phyloP scores from a whole-genome alignment of 53 echinoderm and acorn worm genomes.

The Arbacia lixula region DNA sequence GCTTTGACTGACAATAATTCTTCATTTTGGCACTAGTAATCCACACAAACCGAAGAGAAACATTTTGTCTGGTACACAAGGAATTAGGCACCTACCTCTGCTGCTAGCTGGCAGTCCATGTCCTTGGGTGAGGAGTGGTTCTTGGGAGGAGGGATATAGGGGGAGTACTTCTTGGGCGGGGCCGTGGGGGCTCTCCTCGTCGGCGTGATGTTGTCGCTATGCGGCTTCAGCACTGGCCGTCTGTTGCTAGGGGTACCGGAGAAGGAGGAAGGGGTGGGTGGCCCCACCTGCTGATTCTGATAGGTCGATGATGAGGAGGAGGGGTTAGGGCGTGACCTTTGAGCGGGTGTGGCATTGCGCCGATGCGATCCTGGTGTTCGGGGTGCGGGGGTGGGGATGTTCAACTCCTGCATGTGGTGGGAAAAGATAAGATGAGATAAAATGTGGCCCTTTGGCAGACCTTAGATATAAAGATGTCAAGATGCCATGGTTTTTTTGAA shows the following conservation, averaged over 20 bases:
- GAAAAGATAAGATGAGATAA: too few relatives aligned
- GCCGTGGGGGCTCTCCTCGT: slow-evolving; percentile 39
- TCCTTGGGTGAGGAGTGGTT: slow-evolving; percentile 52
- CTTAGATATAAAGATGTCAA: too few relatives aligned
- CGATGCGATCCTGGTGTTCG: slow-evolving; percentile 10
- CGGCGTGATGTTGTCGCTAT: slow-evolving; percentile 47
- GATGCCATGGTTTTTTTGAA: too few relatives aligned
- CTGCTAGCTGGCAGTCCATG: background rate
- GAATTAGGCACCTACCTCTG: slow-evolving; percentile 17
- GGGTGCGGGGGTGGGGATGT: slow-evolving; percentile 48
- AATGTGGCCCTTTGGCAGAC: too few relatives aligned
- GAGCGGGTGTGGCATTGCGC: background rate
- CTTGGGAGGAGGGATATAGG: slow-evolving; percentile 42
- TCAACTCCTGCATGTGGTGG: slow-evolving; percentile 6
- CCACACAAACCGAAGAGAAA: too few relatives aligned
- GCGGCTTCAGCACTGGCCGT: slow-evolving; percentile 22
- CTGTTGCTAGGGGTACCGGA: background rate
- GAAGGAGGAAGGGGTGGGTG: slow-evolving; percentile 7
- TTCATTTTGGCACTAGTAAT: too few relatives aligned
- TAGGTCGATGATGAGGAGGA: slow-evolving; percentile 1
- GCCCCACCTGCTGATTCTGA: too few relatives aligned
- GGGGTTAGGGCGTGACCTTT: background rate
- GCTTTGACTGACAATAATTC: too few relatives aligned
- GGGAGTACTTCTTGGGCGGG: slow-evolving; percentile 52
- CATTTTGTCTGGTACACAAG: background rate